These are phyloP conservation scores for Porites lutea DNA, from an alignment of 64 coral and sea anemone species.

Conservation along the genomic window DNA sequence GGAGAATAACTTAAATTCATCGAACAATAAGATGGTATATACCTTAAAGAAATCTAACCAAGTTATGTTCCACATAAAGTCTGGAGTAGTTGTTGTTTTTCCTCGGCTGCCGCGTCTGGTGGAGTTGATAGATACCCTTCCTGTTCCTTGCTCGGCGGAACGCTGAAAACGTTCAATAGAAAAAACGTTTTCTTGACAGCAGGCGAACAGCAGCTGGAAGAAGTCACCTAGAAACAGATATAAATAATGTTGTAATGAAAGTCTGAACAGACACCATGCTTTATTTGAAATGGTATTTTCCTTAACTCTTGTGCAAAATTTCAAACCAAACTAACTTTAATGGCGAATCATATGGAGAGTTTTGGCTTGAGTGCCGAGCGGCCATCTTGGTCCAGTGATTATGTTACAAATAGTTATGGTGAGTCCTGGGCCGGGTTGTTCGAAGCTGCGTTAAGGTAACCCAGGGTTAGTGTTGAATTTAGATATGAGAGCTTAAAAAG, in stretches of 20 bases:
- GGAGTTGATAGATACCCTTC: background rate
- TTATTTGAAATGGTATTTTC: no score
- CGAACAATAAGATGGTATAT: background rate
- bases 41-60: constrained; percentile 98
- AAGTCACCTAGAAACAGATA: constrained; percentile 80
- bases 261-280: background rate
- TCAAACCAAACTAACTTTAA: no score
- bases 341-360: no score
- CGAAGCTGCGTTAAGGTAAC: no score
- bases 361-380: no score
- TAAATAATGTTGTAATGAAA: background rate
- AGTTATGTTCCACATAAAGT: constrained; percentile 99
- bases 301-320: no score
- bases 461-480: no score
- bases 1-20: background rate
- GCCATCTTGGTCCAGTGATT: no score
- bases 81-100: constrained; percentile 66
- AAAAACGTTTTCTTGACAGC: constrained; percentile 95
- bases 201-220: constrained; percentile 93
- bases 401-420: no score
- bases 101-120: constrained; percentile 71
- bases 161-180: constrained; percentile 65
- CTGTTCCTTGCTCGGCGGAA: constrained; percentile 38
- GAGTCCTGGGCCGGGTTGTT: no score
- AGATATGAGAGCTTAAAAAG: no score